Percentiles rank a stretch among this genome's conserved stretches.
phyloP scores from a whole-genome alignment of 2,113 vertebrate species.

The Corvus cornix region DNA sequence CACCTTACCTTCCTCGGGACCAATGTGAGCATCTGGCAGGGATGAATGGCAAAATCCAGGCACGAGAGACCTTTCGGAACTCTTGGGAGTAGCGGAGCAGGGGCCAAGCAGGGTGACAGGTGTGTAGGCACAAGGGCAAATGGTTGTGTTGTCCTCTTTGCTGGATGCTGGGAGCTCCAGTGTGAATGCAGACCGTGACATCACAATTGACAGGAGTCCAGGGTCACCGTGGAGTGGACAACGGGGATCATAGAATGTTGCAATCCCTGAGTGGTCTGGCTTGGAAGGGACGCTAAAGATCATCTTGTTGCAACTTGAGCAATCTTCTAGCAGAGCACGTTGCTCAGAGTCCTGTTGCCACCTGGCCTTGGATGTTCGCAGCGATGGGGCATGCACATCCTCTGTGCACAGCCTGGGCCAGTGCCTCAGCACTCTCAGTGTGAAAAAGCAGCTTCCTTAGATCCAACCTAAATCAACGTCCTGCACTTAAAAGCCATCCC shows the following conservation, averaged over 20 bases:
- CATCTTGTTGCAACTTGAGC: neutral
- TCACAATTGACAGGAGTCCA: neutral
- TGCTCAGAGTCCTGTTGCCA: neutral
- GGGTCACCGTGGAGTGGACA: accelerated
- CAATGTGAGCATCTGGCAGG: neutral
- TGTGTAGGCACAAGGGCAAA: accelerated
- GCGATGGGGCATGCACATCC: neutral
- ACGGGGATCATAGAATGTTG: accelerated
- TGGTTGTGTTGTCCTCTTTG: neutral
- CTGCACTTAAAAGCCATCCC: too few relatives aligned
- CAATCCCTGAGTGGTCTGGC: neutral
- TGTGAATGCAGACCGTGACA: accelerated
- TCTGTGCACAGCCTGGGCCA: neutral
- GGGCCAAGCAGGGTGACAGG: accelerated
- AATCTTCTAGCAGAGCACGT: neutral
- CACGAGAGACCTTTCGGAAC: accelerated
- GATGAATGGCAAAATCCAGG: too few relatives aligned
- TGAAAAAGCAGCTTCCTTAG: neutral
- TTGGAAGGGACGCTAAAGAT: neutral
- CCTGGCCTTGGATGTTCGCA: neutral
- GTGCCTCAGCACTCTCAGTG: neutral
- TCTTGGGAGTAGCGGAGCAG: too few relatives aligned
- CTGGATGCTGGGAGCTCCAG: accelerated
- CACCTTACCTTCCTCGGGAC: accelerated
- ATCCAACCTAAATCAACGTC: neutral